phyloP scores from a whole-genome alignment of 2,797 vertebrate species.

The Melanotaenia maccullochi region DNA sequence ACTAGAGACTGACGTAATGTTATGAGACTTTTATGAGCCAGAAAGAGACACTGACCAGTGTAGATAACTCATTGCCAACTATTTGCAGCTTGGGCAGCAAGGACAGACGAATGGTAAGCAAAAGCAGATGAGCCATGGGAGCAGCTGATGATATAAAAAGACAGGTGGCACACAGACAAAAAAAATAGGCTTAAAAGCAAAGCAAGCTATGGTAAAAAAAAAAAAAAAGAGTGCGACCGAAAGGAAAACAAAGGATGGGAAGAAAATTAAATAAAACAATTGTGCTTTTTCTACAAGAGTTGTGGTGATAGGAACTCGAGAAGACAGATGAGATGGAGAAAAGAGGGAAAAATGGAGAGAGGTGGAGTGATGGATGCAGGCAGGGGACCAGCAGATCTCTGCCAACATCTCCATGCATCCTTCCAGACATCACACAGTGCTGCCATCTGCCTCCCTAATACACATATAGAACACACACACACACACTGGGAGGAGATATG shows the following conservation, averaged over 20 bases:
- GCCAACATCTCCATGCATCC: constrained; percentile 79
- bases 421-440: constrained; percentile 78
- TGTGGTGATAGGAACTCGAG: constrained; percentile 43
- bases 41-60: constrained; percentile 58
- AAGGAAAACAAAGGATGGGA: constrained; percentile 43
- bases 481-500: constrained; percentile 45
- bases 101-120: constrained; percentile 61
- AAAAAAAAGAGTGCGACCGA: neutral
- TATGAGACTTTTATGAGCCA: constrained; percentile 53
- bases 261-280: constrained; percentile 49
- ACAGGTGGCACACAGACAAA: constrained; percentile 49
- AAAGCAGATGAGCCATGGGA: constrained; percentile 54
- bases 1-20: constrained; percentile 53
- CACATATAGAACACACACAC: constrained; percentile 16
- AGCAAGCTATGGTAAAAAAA: constrained; percentile 34
- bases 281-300: constrained; percentile 33
- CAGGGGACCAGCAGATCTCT: constrained; percentile 76
- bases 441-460: constrained; percentile 73
- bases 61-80: constrained; percentile 56
- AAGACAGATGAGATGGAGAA: constrained; percentile 63
- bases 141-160: constrained; percentile 56
- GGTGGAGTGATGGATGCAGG: constrained; percentile 76
- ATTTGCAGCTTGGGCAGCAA: constrained; percentile 51
- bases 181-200: constrained; percentile 38
- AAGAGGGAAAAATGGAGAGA: constrained; percentile 58